Conservation (phyloP, 2,888 invertebrate genomes). For the Metellina segmentata region DNA sequence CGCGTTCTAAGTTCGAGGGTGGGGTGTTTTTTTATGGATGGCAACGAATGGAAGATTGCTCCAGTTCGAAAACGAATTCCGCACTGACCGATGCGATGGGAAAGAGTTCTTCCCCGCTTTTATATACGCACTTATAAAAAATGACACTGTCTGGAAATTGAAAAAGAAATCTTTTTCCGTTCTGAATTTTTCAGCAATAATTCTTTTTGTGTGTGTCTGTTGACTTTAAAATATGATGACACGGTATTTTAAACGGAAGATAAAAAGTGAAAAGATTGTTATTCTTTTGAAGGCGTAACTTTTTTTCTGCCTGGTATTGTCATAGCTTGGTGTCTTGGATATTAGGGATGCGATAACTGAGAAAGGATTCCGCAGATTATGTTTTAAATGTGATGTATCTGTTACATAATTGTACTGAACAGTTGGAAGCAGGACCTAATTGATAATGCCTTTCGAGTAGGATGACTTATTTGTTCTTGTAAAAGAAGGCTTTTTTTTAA, state of each 20-base stretch:
- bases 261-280: neutral
- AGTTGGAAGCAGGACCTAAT: no score
- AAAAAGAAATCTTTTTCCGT: neutral
- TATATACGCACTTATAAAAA: neutral
- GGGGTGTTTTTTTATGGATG: neutral
- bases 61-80: neutral
- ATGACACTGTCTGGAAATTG: neutral
- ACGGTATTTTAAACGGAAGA: neutral
- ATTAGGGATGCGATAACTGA: no score
- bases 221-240: slow-evolving; percentile 17
- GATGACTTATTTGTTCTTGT: no score
- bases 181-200: slow-evolving; percentile 7
- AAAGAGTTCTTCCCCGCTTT: neutral
- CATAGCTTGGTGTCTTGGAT: no score
- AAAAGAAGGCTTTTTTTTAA: no score
- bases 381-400: no score
- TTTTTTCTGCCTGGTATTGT: no score
- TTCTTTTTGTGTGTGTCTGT: slow-evolving; percentile 1
- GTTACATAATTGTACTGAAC: no score
- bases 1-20: neutral
- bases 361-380: no score
- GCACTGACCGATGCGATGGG: neutral
- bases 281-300: no score
- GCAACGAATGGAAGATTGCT: neutral
- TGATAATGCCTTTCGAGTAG: no score